Evolutionary conservation across 2,888 invertebrate species (phyloP).

Genomic region (Macrophya alboannulata): DNA sequence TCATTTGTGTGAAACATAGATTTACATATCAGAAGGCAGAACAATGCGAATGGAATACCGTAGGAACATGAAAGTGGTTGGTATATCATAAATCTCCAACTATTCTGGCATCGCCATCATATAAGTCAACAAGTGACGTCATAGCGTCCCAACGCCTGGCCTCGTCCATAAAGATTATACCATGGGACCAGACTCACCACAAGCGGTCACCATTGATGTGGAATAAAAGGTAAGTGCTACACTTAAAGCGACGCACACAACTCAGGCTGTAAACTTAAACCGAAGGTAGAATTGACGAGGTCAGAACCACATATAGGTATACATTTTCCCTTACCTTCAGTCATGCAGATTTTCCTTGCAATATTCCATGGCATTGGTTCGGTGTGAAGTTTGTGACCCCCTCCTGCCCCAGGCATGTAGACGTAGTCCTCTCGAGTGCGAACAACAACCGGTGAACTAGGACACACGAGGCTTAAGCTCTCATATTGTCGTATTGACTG

Average conservation of each 20-base stretch:
- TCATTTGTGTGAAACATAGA: neutral
- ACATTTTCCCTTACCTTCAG: constrained; percentile 36
- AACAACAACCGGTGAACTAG: constrained; percentile 8
- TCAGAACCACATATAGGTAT: neutral
- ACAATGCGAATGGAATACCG: neutral
- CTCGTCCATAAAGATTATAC: constrained; percentile 43
- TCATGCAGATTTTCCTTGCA: constrained; percentile 59
- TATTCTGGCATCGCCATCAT: constrained; percentile 16
- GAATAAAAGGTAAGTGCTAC: constrained; percentile 38
- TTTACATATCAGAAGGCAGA: neutral
- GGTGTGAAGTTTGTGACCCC: constrained; percentile 59
- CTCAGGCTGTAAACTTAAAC: neutral
- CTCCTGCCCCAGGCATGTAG: constrained; percentile 59
- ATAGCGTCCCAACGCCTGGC: constrained; percentile 10
- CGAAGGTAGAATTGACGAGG: neutral
- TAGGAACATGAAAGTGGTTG: neutral
- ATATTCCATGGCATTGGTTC: constrained; percentile 59
- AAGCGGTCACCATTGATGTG: constrained; percentile 42
- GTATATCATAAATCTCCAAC: constrained; percentile 35
- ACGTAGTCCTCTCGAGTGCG: constrained; percentile 56
- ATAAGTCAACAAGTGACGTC: constrained; percentile 38
- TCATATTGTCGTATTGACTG: constrained; percentile 11
- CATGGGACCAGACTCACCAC: constrained; percentile 5
- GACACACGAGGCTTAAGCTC: constrained; percentile 13
- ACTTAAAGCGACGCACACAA: neutral